Evolutionary conservation across 92 coral and sea anemone species (phyloP).

Genomic region (Blastomussa wellsi): DNA sequence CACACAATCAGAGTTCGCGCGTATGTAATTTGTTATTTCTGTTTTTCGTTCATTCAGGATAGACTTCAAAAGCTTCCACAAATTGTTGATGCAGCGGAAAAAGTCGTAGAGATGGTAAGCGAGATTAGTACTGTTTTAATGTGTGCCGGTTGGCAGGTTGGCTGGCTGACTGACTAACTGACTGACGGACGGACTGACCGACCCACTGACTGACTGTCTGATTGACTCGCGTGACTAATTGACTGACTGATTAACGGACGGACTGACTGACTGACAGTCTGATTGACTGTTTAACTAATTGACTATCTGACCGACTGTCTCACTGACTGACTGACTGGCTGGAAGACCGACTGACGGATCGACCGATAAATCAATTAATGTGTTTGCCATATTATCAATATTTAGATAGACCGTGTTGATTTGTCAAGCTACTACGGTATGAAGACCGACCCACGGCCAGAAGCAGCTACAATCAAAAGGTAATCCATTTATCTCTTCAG

Average conservation of each 20-base stretch:
- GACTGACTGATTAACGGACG: background rate
- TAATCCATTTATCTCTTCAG: slow-evolving; percentile 1
- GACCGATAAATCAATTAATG: background rate
- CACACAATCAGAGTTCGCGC: no score
- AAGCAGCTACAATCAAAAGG: slow-evolving; percentile 85
- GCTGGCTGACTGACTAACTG: background rate
- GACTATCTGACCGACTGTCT: background rate
- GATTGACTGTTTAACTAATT: background rate
- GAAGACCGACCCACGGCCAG: slow-evolving; percentile 86
- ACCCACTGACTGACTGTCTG: background rate
- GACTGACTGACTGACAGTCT: background rate
- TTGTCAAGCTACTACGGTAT: slow-evolving; percentile 89
- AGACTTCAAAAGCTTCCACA: slow-evolving; percentile 73
- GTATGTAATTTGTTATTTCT: no score
- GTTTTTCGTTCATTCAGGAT: slow-evolving; percentile 31
- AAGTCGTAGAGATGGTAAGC: slow-evolving; percentile 82
- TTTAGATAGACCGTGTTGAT: slow-evolving; percentile 80
- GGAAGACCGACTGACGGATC: background rate
- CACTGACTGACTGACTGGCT: background rate
- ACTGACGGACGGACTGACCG: background rate
- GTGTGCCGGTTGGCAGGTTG: background rate
- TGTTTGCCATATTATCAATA: background rate
- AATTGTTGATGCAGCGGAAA: slow-evolving; percentile 75
- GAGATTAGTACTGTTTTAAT: background rate
- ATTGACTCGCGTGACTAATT: background rate